These are phyloP conservation scores for Halichoeres trimaculatus DNA, from an alignment of 2,113 vertebrate genomes.

Conservation along the genomic window DNA sequence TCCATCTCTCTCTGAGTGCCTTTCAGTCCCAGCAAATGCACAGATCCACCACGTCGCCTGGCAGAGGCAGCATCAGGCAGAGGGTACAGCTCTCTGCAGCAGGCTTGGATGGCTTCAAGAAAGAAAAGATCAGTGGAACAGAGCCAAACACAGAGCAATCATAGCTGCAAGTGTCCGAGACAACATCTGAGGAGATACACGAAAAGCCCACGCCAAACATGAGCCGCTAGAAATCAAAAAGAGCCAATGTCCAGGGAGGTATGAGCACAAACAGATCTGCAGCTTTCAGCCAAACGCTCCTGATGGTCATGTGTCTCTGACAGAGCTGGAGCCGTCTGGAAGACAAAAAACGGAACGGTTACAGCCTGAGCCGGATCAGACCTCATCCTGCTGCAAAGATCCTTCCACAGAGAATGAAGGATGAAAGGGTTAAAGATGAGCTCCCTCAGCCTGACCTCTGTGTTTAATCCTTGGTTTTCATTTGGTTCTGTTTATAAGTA, in stretches of 20 bases:
- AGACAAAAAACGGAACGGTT: slow-evolving; percentile 25
- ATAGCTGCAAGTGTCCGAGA: slow-evolving; percentile 7
- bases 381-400: no score
- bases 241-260: slow-evolving; percentile 13
- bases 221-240: slow-evolving; percentile 22
- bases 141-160: slow-evolving; percentile 9
- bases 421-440: slow-evolving; percentile 29
- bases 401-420: no score
- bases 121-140: slow-evolving; percentile 18
- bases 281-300: slow-evolving; percentile 24
- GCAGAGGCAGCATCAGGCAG: neutral
- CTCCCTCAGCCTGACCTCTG: slow-evolving; percentile 44
- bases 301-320: slow-evolving; percentile 9
- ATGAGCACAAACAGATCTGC: slow-evolving; percentile 38
- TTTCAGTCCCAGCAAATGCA: neutral
- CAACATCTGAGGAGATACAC: slow-evolving; percentile 37
- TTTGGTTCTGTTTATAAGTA: slow-evolving; percentile 33
- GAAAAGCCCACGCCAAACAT: slow-evolving; percentile 20
- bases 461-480: slow-evolving; percentile 31
- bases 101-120: neutral
- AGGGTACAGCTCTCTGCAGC: neutral
- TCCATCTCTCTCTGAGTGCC: neutral
- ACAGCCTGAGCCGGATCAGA: no score
- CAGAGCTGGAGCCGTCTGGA: slow-evolving; percentile 36
- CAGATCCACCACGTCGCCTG: neutral